Percentiles rank a stretch among this genome's conserved stretches.
Conservation (phyloP, 2,888 invertebrate genomes). For the Epirrita christyi region DNA sequence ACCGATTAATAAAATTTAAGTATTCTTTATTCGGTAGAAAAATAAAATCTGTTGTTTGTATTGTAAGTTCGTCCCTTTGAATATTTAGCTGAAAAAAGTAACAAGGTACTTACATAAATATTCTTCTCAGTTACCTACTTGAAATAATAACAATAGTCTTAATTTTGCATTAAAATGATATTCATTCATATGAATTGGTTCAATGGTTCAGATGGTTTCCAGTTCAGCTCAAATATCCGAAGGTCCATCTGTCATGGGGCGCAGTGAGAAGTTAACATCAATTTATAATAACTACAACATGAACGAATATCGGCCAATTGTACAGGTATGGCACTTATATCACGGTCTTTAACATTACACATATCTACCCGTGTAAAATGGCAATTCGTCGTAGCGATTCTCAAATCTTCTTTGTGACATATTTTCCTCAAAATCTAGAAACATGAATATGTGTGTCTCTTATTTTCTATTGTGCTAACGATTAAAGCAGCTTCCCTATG, state of each 20-base stretch:
- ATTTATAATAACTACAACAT: constrained; percentile 47
- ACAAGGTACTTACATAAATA: no score
- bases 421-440: neutral
- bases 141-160: no score
- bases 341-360: constrained; percentile 64
- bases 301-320: constrained; percentile 58
- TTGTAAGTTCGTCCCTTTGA: constrained; percentile 18
- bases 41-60: no score
- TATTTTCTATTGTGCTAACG: no score
- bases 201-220: neutral
- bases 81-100: constrained; percentile 18
- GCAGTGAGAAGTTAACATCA: constrained; percentile 49
- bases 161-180: neutral
- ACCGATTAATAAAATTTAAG: constrained; percentile 5
- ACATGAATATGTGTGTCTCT: no score
- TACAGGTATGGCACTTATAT: constrained; percentile 72
- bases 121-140: no score
- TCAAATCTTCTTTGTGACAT: constrained; percentile 15
- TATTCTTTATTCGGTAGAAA: no score
- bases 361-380: constrained; percentile 67
- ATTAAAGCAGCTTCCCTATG: no score
- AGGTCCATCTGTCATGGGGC: constrained; percentile 61
- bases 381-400: constrained; percentile 46
- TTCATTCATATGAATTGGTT: no score
- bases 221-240: constrained; percentile 16